Conservation (phyloP, 2,888 invertebrate species). For the Phytoseiulus persimilis region DNA sequence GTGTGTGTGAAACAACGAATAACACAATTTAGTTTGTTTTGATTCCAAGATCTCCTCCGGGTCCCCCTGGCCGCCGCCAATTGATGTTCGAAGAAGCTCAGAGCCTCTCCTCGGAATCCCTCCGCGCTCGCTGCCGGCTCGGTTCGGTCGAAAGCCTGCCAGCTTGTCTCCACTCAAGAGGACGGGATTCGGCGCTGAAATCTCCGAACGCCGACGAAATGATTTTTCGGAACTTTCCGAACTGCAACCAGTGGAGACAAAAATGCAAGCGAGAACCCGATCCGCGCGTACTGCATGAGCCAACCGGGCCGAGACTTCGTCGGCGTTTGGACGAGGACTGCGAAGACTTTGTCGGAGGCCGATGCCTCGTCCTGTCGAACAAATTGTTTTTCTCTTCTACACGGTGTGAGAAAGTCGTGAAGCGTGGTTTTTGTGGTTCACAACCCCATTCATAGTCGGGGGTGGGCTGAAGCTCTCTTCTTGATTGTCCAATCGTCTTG, state of each 20-base stretch:
- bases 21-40: constrained; percentile 5
- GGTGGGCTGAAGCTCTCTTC: neutral
- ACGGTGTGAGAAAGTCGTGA: neutral
- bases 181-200: neutral
- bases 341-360: neutral
- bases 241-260: neutral
- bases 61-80: neutral
- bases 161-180: neutral
- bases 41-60: neutral
- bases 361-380: neutral
- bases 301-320: neutral
- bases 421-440: neutral
- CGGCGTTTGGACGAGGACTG: neutral
- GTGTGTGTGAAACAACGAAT: neutral
- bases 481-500: neutral
- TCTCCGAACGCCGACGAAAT: neutral
- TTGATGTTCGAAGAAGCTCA: constrained; percentile 5
- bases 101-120: constrained; percentile 5
- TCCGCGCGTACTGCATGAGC: neutral
- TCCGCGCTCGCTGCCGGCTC: neutral
- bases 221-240: neutral
- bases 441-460: neutral
- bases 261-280: neutral
- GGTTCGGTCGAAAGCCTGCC: neutral
- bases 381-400: neutral